A percentile compares a stretch with the other conserved stretches of the same genome.
Conservation (phyloP, 2,888 invertebrate species). For the Drosophila testacea region DNA sequence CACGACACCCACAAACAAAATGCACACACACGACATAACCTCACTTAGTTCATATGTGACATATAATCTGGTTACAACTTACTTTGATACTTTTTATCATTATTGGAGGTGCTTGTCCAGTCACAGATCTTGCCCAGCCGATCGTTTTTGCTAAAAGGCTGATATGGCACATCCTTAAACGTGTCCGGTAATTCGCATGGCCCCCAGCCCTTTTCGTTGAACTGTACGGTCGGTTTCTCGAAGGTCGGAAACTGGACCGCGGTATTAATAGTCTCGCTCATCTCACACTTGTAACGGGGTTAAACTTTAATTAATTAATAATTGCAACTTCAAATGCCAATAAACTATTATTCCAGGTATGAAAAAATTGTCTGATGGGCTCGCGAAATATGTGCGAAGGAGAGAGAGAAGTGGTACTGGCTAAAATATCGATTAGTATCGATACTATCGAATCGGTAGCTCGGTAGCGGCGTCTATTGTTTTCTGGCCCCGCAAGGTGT, state of each 20-base stretch:
- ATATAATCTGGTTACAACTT: conserved; percentile 30
- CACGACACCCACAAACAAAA: conserved; percentile 70
- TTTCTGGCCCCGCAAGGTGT: no score
- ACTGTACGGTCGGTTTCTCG: conserved; percentile 84
- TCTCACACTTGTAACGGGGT: conserved; percentile 47
- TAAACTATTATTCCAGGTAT: conserved; percentile 27
- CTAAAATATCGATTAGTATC: no score
- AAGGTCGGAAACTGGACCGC: conserved; percentile 76
- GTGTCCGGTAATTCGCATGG: conserved; percentile 96
- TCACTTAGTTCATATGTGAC: conserved; percentile 55
- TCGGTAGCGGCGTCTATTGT: no score
- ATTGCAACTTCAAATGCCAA: conserved; percentile 22
- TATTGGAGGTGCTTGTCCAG: conserved; percentile 98
- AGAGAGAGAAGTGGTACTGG: conserved; percentile 17
- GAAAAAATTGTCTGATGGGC: conserved; percentile 38
- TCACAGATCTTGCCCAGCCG: conserved; percentile 99
- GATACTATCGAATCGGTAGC: no score
- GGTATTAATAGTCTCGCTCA: conserved; percentile 83
- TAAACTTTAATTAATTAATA: conserved; percentile 17
- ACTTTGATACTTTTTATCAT: conserved; percentile 96
- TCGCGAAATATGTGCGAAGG: conserved; percentile 52
- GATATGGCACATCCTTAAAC: conserved; percentile 90
- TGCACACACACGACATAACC: conserved; percentile 67
- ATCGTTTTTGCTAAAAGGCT: conserved; percentile 99
- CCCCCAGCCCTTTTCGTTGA: conserved; percentile 94